Evolutionary conservation across 2,888 invertebrate species (phyloP).

Genomic region (Galerucella pusilla): DNA sequence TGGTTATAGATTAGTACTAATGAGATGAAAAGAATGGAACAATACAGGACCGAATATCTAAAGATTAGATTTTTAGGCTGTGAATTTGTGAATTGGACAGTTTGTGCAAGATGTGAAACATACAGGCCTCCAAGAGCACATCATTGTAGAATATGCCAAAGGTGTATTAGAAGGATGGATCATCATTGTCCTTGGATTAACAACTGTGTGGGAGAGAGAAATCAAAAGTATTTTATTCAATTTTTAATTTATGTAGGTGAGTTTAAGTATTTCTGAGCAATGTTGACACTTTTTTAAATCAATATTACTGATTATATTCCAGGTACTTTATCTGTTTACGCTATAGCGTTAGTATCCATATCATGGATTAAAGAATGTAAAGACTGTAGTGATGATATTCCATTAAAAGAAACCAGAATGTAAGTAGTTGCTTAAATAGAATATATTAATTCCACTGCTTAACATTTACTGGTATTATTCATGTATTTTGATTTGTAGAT

Average conservation of each 20-base stretch:
- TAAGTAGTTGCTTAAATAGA: slow-evolving; percentile 64
- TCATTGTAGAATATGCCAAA: slow-evolving; percentile 87
- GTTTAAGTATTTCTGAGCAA: slow-evolving; percentile 20
- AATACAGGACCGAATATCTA: not conserved
- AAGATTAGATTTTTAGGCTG: slow-evolving; percentile 55
- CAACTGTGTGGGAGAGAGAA: slow-evolving; percentile 91
- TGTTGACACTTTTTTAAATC: too few relatives aligned
- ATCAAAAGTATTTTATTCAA: slow-evolving; percentile 92
- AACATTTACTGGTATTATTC: not conserved
- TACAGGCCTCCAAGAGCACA: slow-evolving; percentile 86
- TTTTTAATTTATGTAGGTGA: slow-evolving; percentile 82
- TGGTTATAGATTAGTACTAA: too few relatives aligned
- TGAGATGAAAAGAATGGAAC: too few relatives aligned
- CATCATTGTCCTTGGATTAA: slow-evolving; percentile 94
- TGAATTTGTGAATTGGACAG: slow-evolving; percentile 79
- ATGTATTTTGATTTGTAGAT: slow-evolving; percentile 66
- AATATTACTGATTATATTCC: slow-evolving; percentile 11
- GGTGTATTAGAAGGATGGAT: slow-evolving; percentile 85
- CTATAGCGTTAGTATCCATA: slow-evolving; percentile 75
- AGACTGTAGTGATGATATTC: slow-evolving; percentile 72
- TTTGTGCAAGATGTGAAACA: slow-evolving; percentile 84
- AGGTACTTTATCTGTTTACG: slow-evolving; percentile 66
- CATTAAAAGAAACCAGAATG: slow-evolving; percentile 80
- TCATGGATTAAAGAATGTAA: slow-evolving; percentile 80
- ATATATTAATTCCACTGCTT: too few relatives aligned